phyloP scores from a whole-genome alignment of 2,888 invertebrate genomes.

The Melolontha melolontha region DNA sequence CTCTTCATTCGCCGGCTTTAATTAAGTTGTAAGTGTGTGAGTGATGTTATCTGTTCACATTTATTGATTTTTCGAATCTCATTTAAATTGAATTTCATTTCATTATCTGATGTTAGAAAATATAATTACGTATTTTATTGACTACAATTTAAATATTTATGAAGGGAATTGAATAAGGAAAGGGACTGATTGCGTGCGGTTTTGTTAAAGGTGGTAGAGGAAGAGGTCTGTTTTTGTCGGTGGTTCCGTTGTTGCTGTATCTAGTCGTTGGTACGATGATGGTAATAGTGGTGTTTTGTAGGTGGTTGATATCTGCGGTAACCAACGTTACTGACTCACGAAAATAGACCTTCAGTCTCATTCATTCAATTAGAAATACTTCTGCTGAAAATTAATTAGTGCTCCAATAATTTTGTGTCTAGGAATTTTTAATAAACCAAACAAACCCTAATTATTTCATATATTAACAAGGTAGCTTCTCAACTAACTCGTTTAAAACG shows the following conservation, averaged over 20 bases:
- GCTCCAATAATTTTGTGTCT: not conserved
- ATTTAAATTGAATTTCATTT: constrained; percentile 48
- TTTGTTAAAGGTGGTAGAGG: constrained; percentile 1
- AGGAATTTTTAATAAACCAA: constrained; percentile 1
- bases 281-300: constrained; percentile 12
- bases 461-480: too few species aligned
- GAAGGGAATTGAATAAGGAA: constrained; percentile 33
- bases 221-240: constrained; percentile 14
- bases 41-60: constrained; percentile 59
- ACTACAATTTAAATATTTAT: constrained; percentile 39
- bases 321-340: constrained; percentile 13
- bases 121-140: constrained; percentile 42
- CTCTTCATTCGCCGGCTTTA: constrained; percentile 55
- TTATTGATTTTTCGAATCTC: constrained; percentile 58
- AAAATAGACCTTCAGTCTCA: constrained; percentile 11
- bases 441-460: not conserved
- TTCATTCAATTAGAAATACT: constrained; percentile 1
- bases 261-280: too few species aligned
- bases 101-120: constrained; percentile 41
- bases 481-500: too few species aligned
- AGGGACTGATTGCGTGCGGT: constrained; percentile 9
- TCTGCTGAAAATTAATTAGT: constrained; percentile 1
- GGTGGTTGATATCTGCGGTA: constrained; percentile 23
- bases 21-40: constrained; percentile 62
- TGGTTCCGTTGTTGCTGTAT: constrained; percentile 12